Percentiles rank a stretch among this genome's conserved stretches.
These are phyloP conservation scores for Parnassius orleans DNA, from an alignment of 2,888 invertebrate genomes.

Conservation along the genomic window DNA sequence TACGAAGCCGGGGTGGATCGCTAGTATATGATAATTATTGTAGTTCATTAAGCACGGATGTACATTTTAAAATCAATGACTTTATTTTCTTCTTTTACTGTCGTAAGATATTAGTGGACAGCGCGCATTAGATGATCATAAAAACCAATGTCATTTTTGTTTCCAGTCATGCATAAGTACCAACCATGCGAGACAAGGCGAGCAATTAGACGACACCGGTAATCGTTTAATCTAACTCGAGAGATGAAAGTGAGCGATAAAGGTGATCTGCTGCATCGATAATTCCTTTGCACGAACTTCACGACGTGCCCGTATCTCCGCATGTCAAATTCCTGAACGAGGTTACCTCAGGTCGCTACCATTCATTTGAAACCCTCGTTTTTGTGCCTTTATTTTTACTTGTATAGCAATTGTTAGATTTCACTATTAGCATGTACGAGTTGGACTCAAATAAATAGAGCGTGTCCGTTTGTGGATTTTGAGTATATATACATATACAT, in stretches of 20 bases:
- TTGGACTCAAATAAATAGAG: too few species aligned
- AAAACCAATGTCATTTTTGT: conserved; percentile 37
- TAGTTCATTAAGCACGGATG: conserved; percentile 12
- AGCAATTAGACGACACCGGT: conserved; percentile 74
- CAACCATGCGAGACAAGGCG: conserved; percentile 61
- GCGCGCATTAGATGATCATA: conserved; percentile 33
- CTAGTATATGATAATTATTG: too few species aligned
- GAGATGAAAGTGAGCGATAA: conserved; percentile 77
- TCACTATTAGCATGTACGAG: too few species aligned
- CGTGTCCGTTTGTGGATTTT: too few species aligned
- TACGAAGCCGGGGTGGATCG: too few species aligned
- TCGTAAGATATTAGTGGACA: conserved; percentile 34
- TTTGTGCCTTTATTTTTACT: conserved; percentile 39
- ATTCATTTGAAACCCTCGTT: conserved; percentile 27
- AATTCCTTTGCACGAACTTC: conserved; percentile 38
- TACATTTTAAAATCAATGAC: conserved; percentile 9
- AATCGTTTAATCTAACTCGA: conserved; percentile 72
- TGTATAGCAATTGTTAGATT: conserved; percentile 3
- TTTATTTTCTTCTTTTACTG: conserved; percentile 29
- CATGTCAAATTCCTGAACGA: conserved; percentile 54
- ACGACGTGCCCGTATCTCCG: conserved; percentile 43
- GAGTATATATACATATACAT: too few species aligned
- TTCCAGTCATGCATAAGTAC: conserved; percentile 62
- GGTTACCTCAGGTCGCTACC: conserved; percentile 47
- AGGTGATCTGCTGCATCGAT: conserved; percentile 36